A percentile compares a stretch with the other conserved stretches of the same genome.
Evolutionary conservation across 2,797 vertebrate genomes (phyloP).

Genomic region (Columba guinea): DNA sequence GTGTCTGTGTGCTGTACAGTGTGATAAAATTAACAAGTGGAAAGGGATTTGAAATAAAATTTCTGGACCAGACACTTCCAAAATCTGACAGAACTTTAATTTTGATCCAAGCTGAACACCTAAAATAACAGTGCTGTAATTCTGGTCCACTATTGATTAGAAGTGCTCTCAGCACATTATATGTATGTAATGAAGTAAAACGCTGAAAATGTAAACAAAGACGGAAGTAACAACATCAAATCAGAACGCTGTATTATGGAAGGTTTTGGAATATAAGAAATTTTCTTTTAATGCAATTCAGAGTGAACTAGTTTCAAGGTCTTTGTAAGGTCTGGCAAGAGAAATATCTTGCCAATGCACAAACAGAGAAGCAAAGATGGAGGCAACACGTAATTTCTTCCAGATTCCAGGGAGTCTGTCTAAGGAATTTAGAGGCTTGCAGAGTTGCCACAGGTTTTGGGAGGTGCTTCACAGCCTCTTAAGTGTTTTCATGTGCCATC

Average conservation of each 20-base stretch:
- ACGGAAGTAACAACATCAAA: neutral
- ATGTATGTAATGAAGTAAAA: neutral
- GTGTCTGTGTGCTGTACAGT: neutral
- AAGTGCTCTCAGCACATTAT: neutral
- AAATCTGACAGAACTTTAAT: neutral
- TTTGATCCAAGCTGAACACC: neutral
- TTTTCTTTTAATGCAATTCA: neutral
- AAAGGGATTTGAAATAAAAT: neutral
- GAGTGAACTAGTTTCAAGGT: neutral
- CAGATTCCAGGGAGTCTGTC: neutral
- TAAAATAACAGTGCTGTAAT: neutral
- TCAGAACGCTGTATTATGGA: neutral
- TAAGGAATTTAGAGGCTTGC: neutral
- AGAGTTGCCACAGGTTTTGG: neutral
- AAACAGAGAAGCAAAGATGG: neutral
- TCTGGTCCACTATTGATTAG: neutral
- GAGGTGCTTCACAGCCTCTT: neutral
- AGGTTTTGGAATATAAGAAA: neutral
- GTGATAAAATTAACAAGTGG: neutral
- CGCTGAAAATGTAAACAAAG: neutral
- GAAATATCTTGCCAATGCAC: neutral
- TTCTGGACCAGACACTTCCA: neutral
- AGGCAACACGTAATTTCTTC: neutral
- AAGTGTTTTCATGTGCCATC: neutral
- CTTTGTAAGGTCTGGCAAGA: neutral